These are phyloP conservation scores for Vidua chalybeata DNA, from an alignment of 2,113 vertebrate species.

Conservation along the genomic window DNA sequence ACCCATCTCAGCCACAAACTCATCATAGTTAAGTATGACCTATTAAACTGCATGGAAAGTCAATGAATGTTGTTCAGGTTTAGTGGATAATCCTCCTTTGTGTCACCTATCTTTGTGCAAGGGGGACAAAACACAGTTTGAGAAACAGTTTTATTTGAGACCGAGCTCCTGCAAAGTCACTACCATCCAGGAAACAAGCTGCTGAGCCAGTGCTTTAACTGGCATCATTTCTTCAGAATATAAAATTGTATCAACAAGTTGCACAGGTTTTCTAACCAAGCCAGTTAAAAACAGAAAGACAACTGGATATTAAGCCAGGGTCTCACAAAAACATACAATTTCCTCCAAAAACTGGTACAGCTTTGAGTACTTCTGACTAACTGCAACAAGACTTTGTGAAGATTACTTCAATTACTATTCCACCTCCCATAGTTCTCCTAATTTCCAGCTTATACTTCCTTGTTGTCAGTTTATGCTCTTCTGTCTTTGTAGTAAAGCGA, in stretches of 20 bases:
- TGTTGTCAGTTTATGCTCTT: neutral
- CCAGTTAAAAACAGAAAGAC: neutral
- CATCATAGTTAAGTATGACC: neutral
- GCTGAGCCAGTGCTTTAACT: neutral
- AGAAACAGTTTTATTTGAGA: neutral
- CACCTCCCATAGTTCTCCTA: neutral
- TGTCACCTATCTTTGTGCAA: neutral
- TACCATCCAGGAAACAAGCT: neutral
- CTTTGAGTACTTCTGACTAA: neutral
- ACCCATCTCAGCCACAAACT: neutral
- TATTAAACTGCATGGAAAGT: neutral
- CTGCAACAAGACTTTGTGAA: accelerated
- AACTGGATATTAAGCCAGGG: neutral
- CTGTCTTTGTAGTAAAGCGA: neutral
- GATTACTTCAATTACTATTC: neutral
- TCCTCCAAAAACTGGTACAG: neutral
- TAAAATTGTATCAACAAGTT: neutral
- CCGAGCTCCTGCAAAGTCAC: neutral
- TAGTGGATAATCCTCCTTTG: neutral
- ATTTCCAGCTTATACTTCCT: neutral
- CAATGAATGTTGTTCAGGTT: neutral
- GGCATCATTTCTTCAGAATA: neutral
- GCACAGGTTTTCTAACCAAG: neutral
- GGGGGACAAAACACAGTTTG: neutral
- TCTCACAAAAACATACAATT: neutral